Conservation (phyloP, 2,797 vertebrate species). For the Anas bahamensis region DNA sequence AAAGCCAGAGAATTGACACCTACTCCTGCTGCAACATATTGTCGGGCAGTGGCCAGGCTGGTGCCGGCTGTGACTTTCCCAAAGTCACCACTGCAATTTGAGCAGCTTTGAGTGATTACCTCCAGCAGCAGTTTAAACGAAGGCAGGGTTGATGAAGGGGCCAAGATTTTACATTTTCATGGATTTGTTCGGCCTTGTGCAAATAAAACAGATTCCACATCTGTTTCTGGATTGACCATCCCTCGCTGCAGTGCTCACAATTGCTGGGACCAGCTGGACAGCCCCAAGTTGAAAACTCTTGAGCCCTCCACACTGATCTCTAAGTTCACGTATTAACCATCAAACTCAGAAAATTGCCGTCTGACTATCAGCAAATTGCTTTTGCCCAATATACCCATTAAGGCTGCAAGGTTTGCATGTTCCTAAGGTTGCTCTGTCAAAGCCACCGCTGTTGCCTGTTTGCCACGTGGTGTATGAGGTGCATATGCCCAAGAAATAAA, state of each 20-base stretch:
- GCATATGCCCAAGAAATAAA: neutral
- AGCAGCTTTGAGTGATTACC: neutral
- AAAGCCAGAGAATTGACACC: neutral
- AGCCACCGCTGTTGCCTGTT: neutral
- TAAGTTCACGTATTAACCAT: neutral
- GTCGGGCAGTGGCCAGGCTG: neutral
- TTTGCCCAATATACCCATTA: neutral
- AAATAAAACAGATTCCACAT: neutral
- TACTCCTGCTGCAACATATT: neutral
- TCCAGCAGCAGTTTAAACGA: neutral
- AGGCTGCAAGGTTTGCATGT: neutral
- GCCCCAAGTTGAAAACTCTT: neutral
- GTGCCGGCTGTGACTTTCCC: neutral
- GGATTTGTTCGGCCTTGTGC: neutral
- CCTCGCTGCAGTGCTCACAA: fast-evolving
- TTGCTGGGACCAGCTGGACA: neutral
- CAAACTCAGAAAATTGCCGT: neutral
- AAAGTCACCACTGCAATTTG: neutral
- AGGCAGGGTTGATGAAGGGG: neutral
- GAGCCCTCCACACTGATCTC: neutral
- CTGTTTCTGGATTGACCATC: neutral
- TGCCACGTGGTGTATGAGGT: neutral
- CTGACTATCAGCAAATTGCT: neutral
- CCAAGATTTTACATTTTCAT: neutral
- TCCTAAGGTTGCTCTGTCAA: neutral